Base-by-base conservation (phyloP, 2,113 vertebrate species). In the Naja naja region DNA sequence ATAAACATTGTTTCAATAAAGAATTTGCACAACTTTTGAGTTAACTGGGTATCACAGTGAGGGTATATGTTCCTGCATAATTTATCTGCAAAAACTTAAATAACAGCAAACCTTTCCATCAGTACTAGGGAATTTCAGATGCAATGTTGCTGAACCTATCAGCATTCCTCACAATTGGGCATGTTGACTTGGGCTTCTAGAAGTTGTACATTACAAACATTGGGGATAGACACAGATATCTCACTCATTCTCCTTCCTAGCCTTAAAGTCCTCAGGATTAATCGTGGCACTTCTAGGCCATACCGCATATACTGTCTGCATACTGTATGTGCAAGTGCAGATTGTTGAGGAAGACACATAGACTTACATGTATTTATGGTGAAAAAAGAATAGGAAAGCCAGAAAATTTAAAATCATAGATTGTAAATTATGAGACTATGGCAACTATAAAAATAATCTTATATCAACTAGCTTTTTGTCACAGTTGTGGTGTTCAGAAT, bases 1-100 rank as follows among this genome's bases (percentile, higher is more conserved):
- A 55, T 43, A 95, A 96, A 95, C 95, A 64, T 95, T 96, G 96
- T 97, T 97, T 97, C 97, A 98, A 98, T 98, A 98, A 98, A 98
- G 92, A 96, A 94, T 96, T 97, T 97, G 96, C 94, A 94, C 97
- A 96, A 89, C 94, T 30, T 92, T 27, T 49, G 49, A 16, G 30
- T 95, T 54, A 89, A 23, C 0, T 96, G 86, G 89, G 45, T 23
- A 22, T 89, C 94, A 39, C 30, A 89, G 58, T 54, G 60, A 18
- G 8, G 14, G 18, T 60, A 1, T 95, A 90, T 39, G 87, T 85
- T 85, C 11, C 11, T 34, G 34, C 39, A 25, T 56, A 39, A 53
- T 81, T 53, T 22, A 91, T 43, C n/a, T 53, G 16, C 45, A 81
- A 85, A 91, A 5, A n/a, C 74, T 54, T 18, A 39, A 25, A 45